These are phyloP conservation scores for Balaenoptera acutorostrata DNA, from an alignment of 2,113 vertebrate species.

Conservation along the genomic window DNA sequence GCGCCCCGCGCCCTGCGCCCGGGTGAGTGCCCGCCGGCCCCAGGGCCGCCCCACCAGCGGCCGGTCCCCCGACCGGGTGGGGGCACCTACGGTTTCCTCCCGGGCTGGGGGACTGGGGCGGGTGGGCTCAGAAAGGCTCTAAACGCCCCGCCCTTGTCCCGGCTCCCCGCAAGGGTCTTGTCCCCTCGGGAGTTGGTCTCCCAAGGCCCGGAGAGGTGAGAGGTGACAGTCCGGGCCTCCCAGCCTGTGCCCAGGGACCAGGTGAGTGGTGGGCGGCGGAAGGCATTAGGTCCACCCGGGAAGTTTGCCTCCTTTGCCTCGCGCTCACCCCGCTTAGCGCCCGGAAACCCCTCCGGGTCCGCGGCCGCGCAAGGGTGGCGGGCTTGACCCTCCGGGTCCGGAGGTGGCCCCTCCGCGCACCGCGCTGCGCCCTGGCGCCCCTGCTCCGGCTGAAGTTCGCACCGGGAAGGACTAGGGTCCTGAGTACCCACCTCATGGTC, in stretches of 20 bases:
- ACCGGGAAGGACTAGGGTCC: neutral
- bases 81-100: neutral
- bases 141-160: fast-evolving
- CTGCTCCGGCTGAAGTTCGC: neutral
- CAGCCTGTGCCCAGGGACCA: neutral
- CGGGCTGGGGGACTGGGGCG: fast-evolving
- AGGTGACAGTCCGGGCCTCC: fast-evolving
- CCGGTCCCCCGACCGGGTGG: no score
- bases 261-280: neutral
- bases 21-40: constrained; percentile 79
- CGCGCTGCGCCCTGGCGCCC: neutral
- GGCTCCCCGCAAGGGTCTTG: neutral
- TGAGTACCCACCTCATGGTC: fast-evolving
- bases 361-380: fast-evolving
- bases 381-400: fast-evolving
- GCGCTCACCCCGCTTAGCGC: fast-evolving
- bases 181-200: neutral
- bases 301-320: neutral
- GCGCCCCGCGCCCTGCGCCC: constrained; percentile 83
- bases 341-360: fast-evolving
- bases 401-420: neutral
- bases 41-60: no score
- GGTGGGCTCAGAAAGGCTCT: neutral
- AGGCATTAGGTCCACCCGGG: neutral
- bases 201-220: fast-evolving